Base-by-base conservation (phyloP, 2,888 invertebrate genomes). In the Melieria omissa region DNA sequence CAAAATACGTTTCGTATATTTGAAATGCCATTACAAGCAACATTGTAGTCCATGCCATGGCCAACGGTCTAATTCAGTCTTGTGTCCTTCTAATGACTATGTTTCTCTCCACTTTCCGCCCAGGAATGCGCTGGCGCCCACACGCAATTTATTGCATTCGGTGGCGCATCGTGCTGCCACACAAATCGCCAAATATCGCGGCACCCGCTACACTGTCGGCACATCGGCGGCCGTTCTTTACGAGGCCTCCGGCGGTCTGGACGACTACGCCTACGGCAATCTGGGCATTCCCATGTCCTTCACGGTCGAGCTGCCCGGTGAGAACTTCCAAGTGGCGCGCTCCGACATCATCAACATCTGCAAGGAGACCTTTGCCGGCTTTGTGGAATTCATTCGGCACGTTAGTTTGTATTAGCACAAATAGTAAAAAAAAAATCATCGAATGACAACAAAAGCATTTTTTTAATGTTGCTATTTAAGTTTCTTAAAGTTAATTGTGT, bases 221-320 rank as follows among this genome's bases (percentile, higher is more conserved):
- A 90, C 88, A 4, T 87, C 88, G 0, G 81, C 88, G 1, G 88
- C 88, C 12, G 82, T 91, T 6, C 86, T 88, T 76, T 91, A 91
- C 75, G 85, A 87, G 14, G 90, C 90, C 47, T 84, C 86, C 58
- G 93, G 93, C 52, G 90, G 90, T 52, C 88, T 91, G 76, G 91
- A 91, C 80, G 93, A 93, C 80, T 93, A 90, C 84, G 90, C 90
- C 44, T 90, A 91, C 83, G 89, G 85, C n/a, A 87, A 88, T 44
- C 78, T 86, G 76, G 89, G 86, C 49, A 88, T 91, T 58, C 89
- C 90, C 6, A 83, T 92, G 45, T 83, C 91, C 0, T 93, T 90
- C 79, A 92, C 92, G 6, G 85, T 90, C 64, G 92, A 93, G 83
- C 83, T 93, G 73, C 92, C 93, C 10, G 90, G 90, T 70, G 89